Evolutionary conservation across 1,140 invertebrate species (phyloP), one percentile per base, ranked within the genome.

Genomic region (Hylaeus anthracinus): DNA sequence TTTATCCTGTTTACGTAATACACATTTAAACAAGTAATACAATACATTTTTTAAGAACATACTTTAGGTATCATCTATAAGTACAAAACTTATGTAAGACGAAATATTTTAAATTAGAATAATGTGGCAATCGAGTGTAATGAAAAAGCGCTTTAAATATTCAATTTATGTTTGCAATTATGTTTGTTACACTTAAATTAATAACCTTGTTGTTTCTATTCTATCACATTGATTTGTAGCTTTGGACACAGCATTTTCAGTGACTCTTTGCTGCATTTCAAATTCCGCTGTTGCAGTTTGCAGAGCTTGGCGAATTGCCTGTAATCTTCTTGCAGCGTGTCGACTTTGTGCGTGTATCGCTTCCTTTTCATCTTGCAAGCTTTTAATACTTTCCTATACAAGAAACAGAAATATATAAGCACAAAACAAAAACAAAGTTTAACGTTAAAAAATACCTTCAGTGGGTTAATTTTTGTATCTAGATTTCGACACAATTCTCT

Each of bases 151-250:
- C 2, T 51, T 51, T 51, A 51, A 9, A 51, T 51, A 51, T 9
- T 51, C 9, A 51, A 51, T 51, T 51, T 9, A 10, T 51, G 51
- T 51, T 55, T 43, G 9, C 39, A 15, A 26, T 26, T 26, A 26
- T 26, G 26, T 26, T 26, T 0, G 9, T 51, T 14, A 10, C 3
- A 60, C 6, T 45, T 60, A 63, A 77, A 2, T 72, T 65, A 64
- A 26, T 71, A 83, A 94, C 94, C 92, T 94, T 2, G 90, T 86
- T 14, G 93, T 93, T 0, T 93, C 84, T 37, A 95, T 90, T 77
- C 94, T 90, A 0, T 90, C 79, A 64, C 93, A 94, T 53, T 91
- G 80, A 71, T 83, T 84, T 56, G 88, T 82, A 51, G 94, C 94
- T 53, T 90, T 84, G 26, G 58, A 69, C 15, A 88, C 60, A 5